Conservation (phyloP, 1,140 invertebrate species). For the Drosophila tani region DNA sequence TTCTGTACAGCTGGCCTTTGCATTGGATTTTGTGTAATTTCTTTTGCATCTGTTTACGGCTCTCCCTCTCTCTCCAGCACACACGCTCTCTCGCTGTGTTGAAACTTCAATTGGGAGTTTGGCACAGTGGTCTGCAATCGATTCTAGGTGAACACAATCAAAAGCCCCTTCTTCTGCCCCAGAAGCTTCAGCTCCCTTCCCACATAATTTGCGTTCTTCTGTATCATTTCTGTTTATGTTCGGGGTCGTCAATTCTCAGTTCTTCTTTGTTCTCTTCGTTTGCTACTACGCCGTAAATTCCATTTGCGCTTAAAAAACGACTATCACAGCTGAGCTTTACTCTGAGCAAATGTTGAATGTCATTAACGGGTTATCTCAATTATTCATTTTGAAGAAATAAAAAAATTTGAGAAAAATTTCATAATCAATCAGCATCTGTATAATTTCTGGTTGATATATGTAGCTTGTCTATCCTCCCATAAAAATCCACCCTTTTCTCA, state of each 20-base stretch:
- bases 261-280: conserved; percentile 58
- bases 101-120: conserved; percentile 25
- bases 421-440: neutral
- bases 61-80: conserved; percentile 9
- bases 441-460: too few relatives aligned
- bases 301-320: conserved; percentile 31
- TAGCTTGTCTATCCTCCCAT: neutral
- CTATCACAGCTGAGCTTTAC: conserved; percentile 33
- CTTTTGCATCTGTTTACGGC: conserved; percentile 62
- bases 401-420: neutral
- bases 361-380: conserved; percentile 17
- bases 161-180: neutral
- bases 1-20: conserved; percentile 47
- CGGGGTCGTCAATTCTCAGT: conserved; percentile 61
- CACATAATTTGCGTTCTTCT: conserved; percentile 30
- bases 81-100: conserved; percentile 31
- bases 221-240: conserved; percentile 36
- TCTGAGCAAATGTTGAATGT: conserved; percentile 23
- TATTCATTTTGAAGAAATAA: neutral
- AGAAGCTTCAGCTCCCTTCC: conserved; percentile 23
- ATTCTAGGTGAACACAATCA: conserved; percentile 2
- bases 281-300: conserved; percentile 47
- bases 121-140: conserved; percentile 52
- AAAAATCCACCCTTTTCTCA: conserved; percentile 4
- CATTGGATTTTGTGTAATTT: conserved; percentile 59